phyloP scores from a whole-genome alignment of 2,888 invertebrate species.

The Andrena camellia region DNA sequence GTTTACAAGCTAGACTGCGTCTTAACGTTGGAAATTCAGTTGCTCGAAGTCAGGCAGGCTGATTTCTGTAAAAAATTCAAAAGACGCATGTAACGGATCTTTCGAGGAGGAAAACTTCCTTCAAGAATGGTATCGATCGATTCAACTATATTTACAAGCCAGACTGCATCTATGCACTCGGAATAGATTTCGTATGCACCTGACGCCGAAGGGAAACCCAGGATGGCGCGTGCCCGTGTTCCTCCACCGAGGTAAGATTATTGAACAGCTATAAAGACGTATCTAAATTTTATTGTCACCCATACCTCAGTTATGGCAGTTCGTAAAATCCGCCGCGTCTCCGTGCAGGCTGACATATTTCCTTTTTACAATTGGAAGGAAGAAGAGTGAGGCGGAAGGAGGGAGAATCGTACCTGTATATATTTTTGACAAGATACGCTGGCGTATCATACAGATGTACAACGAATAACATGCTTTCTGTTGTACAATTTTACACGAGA shows the following conservation, averaged over 20 bases:
- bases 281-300: slow-evolving; percentile 52
- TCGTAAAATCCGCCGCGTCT: slow-evolving; percentile 34
- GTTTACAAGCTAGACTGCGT: background rate
- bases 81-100: background rate
- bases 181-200: slow-evolving; percentile 36
- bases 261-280: slow-evolving; percentile 39
- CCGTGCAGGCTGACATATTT: slow-evolving; percentile 19
- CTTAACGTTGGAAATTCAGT: background rate
- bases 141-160: background rate
- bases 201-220: slow-evolving; percentile 22
- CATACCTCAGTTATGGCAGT: slow-evolving; percentile 47
- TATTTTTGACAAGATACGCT: background rate
- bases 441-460: no score
- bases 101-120: background rate
- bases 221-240: slow-evolving; percentile 8
- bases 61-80: background rate
- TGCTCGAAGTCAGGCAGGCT: background rate
- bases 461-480: no score
- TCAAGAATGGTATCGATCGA: background rate
- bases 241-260: slow-evolving; percentile 13
- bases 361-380: slow-evolving; percentile 16
- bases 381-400: background rate
- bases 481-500: no score
- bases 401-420: background rate
- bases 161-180: slow-evolving; percentile 1